Evolutionary conservation across 2,888 invertebrate genomes (phyloP), one percentile per base, ranked within the genome.

Genomic region (Pomacea canaliculata): DNA sequence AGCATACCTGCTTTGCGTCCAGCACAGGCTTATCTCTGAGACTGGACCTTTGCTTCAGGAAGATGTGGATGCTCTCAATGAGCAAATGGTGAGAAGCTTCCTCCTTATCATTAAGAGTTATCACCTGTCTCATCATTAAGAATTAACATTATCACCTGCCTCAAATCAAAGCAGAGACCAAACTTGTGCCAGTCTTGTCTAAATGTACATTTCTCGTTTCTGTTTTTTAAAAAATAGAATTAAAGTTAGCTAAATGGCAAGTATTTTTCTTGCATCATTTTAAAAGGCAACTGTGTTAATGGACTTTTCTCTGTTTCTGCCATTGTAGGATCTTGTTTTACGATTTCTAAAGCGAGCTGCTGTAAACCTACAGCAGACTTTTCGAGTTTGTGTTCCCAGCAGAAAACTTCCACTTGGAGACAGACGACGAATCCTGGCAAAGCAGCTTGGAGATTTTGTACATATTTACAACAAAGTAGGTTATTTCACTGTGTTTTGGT

Each of bases 361-460:
- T 8, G 88, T 87, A n/a, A 91, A 91, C 80, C 83, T 91, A 49
- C 88, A 89, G 72, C 90, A 89, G 81, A 82, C 88, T 48, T 90
- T 91, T 80, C 87, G 89, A 74, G 88, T 91, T 56, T 85, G 89
- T 19, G 89, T 91, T 19, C 91, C 91, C 23, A 89, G 89, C 81
- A 82, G 88, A 59, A 89, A 89, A 77, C 83, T 91, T 23, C 86
- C 89, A 3, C 76, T 91, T 16, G 84, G 85, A 73, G 89, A 90
- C 75, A 79, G 91, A 70, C 80, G 90, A 62, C 81, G 90, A 65
- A 90, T 91, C 51, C 86, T 91, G 19, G 90, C 91, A 37, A 90
- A 90, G 81, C 90, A 91, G 79, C 87, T 91, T 8, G 89, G 89
- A 46, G 91, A 91, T 76, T 91, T 91, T 84, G 89, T 91, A 18